A percentile compares a stretch with the other conserved stretches of the same genome.
Evolutionary conservation across 2,888 invertebrate genomes (phyloP).

Genomic region (Dicycla oo): DNA sequence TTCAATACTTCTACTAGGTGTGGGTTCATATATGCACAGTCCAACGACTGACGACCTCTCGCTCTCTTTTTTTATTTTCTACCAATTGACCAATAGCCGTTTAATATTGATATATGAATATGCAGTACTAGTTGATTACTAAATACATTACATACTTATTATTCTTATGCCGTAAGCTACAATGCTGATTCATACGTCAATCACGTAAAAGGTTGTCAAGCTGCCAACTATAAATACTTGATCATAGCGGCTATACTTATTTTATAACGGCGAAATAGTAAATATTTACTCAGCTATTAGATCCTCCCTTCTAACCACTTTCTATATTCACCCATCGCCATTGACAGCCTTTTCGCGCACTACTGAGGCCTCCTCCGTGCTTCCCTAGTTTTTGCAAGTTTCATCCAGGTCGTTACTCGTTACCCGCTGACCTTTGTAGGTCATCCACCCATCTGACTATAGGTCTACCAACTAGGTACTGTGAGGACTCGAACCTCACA

Average conservation of each 20-base stretch:
- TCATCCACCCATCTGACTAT: not conserved
- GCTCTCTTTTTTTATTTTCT: not conserved
- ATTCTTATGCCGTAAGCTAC: not conserved
- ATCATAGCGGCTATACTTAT: slow-evolving; percentile 10
- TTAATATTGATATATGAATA: not conserved
- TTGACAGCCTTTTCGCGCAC: not conserved
- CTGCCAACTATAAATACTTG: slow-evolving; percentile 13
- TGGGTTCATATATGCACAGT: not conserved
- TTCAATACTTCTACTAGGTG: not conserved
- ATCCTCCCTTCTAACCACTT: not conserved
- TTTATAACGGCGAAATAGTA: slow-evolving; percentile 3
- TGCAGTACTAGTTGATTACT: not conserved
- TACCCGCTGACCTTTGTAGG: not conserved
- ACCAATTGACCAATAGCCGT: not conserved
- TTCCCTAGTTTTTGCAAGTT: not conserved
- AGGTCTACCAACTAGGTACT: too few species aligned
- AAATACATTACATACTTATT: slow-evolving; percentile 1
- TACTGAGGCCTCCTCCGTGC: not conserved
- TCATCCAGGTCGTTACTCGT: not conserved
- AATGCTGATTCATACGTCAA: slow-evolving; percentile 22
- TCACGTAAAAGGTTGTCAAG: slow-evolving; percentile 19
- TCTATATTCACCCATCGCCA: not conserved
- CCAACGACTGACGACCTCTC: not conserved
- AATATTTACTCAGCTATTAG: slow-evolving; percentile 8
- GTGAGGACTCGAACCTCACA: too few species aligned